These are phyloP conservation scores for Pachliopta kotzebuea DNA, from an alignment of 2,888 invertebrate species.

Conservation along the genomic window DNA sequence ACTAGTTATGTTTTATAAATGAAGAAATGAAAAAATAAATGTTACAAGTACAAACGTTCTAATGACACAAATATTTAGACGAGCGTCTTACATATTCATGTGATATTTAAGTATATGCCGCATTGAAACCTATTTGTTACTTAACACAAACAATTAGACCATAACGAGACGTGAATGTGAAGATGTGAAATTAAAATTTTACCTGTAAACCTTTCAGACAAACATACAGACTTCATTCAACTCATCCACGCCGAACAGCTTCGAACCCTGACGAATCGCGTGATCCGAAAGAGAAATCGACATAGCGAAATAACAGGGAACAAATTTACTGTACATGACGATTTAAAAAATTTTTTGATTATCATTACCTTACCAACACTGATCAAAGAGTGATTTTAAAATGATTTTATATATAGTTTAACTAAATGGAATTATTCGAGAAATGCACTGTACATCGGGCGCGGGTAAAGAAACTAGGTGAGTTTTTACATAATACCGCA, in stretches of 20 bases:
- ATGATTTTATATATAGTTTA: slow-evolving; percentile 5
- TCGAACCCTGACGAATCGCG: slow-evolving; percentile 39
- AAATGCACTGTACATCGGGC: slow-evolving; percentile 28
- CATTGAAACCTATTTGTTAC: slow-evolving; percentile 38
- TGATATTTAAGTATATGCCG: slow-evolving; percentile 5
- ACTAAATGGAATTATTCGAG: slow-evolving; percentile 7
- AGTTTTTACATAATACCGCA: slow-evolving; percentile 50
- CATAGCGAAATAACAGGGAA: slow-evolving; percentile 29
- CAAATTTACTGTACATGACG: slow-evolving; percentile 1
- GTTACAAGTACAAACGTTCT: no score
- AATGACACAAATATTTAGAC: no score
- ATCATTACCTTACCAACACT: slow-evolving; percentile 25
- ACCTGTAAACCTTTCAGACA: slow-evolving; percentile 8
- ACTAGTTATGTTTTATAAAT: background rate
- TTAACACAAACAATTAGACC: slow-evolving; percentile 47
- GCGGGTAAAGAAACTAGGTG: slow-evolving; percentile 34
- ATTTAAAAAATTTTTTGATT: background rate
- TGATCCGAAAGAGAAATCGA: slow-evolving; percentile 68
- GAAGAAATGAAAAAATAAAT: background rate
- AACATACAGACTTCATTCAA: slow-evolving; percentile 13
- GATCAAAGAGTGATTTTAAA: slow-evolving; percentile 20
- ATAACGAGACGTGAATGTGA: slow-evolving; percentile 34
- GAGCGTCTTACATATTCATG: background rate
- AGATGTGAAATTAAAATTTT: slow-evolving; percentile 8
- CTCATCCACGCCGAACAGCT: slow-evolving; percentile 29